Evolutionary conservation across 2,797 vertebrate species (phyloP).

Genomic region (Masticophis lateralis): DNA sequence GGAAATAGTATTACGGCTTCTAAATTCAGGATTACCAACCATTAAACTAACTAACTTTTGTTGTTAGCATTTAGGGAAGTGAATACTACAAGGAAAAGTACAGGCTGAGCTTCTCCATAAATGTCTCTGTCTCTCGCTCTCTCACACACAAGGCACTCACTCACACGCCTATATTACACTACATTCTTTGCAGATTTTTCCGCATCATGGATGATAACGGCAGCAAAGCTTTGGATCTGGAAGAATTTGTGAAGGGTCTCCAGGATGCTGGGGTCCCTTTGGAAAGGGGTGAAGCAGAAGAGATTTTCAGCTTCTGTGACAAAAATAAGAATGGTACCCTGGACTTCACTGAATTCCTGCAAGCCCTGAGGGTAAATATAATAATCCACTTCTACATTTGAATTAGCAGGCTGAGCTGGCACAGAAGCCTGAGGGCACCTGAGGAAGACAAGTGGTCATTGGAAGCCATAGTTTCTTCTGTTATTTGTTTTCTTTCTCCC

Average conservation of each 20-base stretch:
- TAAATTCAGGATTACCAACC: not conserved
- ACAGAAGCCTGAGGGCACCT: not conserved
- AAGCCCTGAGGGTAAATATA: conserved; percentile 68
- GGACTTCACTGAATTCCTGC: conserved; percentile 75
- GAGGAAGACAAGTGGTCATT: not conserved
- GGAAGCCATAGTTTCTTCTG: not conserved
- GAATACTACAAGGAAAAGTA: not conserved
- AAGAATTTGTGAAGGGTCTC: conserved; percentile 71
- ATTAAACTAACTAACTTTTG: not conserved
- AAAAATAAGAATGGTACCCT: conserved; percentile 67
- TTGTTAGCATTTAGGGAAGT: not conserved
- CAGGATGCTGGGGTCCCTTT: conserved; percentile 62
- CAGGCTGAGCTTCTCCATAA: not conserved
- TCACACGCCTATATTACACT: not conserved
- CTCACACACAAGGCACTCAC: not conserved
- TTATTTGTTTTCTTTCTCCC: too few relatives aligned
- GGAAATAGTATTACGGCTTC: not conserved
- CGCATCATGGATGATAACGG: conserved; percentile 71
- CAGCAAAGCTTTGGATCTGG: conserved; percentile 63
- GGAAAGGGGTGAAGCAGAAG: conserved; percentile 49
- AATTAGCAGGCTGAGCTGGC: not conserved
- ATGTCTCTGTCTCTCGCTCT: not conserved
- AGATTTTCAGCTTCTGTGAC: conserved; percentile 68
- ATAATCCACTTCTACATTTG: accelerated
- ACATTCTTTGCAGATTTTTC: conserved; percentile 59